These are phyloP conservation scores for Acrossocheilus wenchowensis DNA, from an alignment of 2,797 vertebrate genomes.

Conservation along the genomic window DNA sequence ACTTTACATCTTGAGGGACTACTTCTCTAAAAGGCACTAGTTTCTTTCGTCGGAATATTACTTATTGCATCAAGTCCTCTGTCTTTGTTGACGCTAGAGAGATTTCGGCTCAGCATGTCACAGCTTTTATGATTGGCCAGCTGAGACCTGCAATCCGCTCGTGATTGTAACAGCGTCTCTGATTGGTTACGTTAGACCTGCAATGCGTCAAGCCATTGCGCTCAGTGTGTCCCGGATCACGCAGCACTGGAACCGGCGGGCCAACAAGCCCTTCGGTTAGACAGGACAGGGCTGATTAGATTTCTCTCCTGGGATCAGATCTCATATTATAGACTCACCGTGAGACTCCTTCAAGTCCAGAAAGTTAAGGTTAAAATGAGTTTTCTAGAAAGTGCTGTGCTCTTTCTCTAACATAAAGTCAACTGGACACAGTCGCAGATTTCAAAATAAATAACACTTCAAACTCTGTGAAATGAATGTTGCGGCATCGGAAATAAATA, in stretches of 20 bases:
- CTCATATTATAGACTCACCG: not conserved
- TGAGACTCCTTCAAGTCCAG: not conserved
- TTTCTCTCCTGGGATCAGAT: slow-evolving; percentile 29
- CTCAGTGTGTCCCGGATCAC: slow-evolving; percentile 47
- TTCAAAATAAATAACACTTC: not conserved
- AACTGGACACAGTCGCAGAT: not conserved
- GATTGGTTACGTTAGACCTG: slow-evolving; percentile 79
- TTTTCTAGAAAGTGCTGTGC: not conserved
- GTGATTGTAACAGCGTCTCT: slow-evolving; percentile 59
- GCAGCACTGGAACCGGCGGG: slow-evolving; percentile 28
- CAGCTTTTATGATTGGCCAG: slow-evolving; percentile 69
- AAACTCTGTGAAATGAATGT: not conserved
- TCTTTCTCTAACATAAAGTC: not conserved
- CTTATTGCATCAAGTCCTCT: slow-evolving; percentile 22
- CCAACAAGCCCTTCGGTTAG: slow-evolving; percentile 31
- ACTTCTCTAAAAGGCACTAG: slow-evolving; percentile 61
- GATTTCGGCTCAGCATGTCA: slow-evolving; percentile 72
- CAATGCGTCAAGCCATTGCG: slow-evolving; percentile 82
- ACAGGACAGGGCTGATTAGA: slow-evolving; percentile 23
- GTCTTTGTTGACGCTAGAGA: slow-evolving; percentile 67
- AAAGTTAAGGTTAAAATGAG: not conserved
- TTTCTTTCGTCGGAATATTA: slow-evolving; percentile 86
- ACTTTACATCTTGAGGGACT: slow-evolving; percentile 58
- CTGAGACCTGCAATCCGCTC: slow-evolving; percentile 73
- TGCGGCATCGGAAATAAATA: not conserved